A percentile compares a stretch with the other conserved stretches of the same genome.
These are phyloP conservation scores for Cheirogaleus medius DNA, from an alignment of 2,113 vertebrate genomes.

Conservation along the genomic window DNA sequence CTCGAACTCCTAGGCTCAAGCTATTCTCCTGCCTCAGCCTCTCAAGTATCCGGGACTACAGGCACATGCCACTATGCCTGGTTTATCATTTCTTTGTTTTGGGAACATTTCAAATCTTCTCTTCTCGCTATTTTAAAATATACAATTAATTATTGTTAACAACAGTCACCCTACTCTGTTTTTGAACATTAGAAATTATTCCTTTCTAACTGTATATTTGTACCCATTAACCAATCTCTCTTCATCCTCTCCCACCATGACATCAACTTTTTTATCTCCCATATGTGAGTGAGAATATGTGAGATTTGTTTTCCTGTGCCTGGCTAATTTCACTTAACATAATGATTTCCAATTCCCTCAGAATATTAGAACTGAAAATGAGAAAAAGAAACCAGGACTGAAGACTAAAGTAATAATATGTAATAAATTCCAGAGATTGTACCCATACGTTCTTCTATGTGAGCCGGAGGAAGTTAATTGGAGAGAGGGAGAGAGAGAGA, in stretches of 20 bases:
- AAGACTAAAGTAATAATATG: background rate
- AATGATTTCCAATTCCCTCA: background rate
- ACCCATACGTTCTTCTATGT: background rate
- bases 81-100: too few relatives aligned
- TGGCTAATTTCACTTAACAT: background rate
- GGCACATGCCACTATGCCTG: too few relatives aligned
- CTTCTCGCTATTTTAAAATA: background rate
- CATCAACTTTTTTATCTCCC: background rate
- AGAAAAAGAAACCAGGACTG: background rate
- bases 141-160: background rate
- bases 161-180: background rate
- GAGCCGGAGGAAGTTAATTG: background rate
- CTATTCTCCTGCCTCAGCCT: too few relatives aligned
- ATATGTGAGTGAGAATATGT: background rate
- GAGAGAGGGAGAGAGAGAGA: background rate
- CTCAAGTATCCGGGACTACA: too few relatives aligned
- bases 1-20: too few relatives aligned
- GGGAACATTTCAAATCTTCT: background rate
- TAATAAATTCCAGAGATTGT: background rate
- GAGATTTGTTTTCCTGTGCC: background rate
- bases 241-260: background rate
- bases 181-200: background rate
- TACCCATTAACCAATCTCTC: background rate
- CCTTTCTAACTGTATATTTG: background rate
- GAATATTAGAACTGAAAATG: background rate